Evolutionary conservation across 2,888 invertebrate species (phyloP).

Genomic region (Beris morrisii): DNA sequence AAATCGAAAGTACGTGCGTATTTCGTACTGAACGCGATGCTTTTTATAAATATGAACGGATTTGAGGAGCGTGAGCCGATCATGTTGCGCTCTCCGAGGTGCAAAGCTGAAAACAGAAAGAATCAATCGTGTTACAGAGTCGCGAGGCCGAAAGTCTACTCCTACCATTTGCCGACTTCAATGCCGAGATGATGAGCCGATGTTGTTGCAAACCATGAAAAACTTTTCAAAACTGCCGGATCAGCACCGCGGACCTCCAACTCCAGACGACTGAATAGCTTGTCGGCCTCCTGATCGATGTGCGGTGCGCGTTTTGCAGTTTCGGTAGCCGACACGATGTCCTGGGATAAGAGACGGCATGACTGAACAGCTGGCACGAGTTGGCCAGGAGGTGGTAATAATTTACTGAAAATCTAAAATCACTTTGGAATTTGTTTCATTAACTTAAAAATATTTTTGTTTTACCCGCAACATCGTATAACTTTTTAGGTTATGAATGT

Average conservation of each 20-base stretch:
- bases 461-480: too few species aligned
- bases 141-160: not conserved
- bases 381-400: not conserved
- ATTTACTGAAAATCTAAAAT: conserved; percentile 12
- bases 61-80: conserved; percentile 79
- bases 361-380: not conserved
- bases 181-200: conserved; percentile 83
- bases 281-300: conserved; percentile 58
- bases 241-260: conserved; percentile 88
- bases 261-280: conserved; percentile 79
- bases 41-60: conserved; percentile 91
- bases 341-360: conserved; percentile 3
- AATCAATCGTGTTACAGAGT: not conserved
- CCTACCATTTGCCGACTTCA: conserved; percentile 69
- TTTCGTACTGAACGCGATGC: conserved; percentile 94
- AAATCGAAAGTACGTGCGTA: conserved; percentile 86
- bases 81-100: conserved; percentile 70
- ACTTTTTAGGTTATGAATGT: too few species aligned
- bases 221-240: conserved; percentile 84
- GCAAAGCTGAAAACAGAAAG: conserved; percentile 66
- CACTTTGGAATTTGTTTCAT: too few species aligned
- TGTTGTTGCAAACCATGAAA: conserved; percentile 78
- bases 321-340: not conserved
- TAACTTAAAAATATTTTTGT: too few species aligned
- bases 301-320: not conserved